Evolutionary conservation across 2,113 vertebrate species (phyloP), one percentile per base, ranked within the genome.

Genomic region (Odobenus rosmarus): DNA sequence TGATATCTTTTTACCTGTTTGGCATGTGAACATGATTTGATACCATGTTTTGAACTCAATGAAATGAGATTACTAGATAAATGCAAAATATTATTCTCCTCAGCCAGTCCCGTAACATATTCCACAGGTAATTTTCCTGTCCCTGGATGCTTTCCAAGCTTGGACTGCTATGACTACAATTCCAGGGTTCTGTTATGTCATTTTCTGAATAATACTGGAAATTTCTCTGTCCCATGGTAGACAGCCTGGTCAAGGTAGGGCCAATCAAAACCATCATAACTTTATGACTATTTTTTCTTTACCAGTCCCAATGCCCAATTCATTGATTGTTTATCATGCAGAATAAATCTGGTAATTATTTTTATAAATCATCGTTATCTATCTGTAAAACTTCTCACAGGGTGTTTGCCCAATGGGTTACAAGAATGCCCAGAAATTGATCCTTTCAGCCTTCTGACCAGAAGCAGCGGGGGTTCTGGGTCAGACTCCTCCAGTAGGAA

Each of bases 1-100:
- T 95, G 14, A 12, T 94, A 26, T 7, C 4, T 93, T 84, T 79
- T 69, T 87, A 51, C 49, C 57, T 95, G 23, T n/a, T 88, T 82
- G 49, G 12, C 3, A 55, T 90, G 15, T 51, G 36, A 95, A 7
- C 6, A 88, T 74, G 55, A 69, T 33, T 86, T 71, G 39, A 90
- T 90, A 42, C 13, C 31, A 76, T 88, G 23, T 83, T 92, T 95
- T 93, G 26, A 96, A 55, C 28, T 59, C 39, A 53, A 24, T 72
- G 10, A 19, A 89, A 88, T 69, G 39, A 90, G 21, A 55, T 28
- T 1, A 39, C 19, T 6, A 19, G 13, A 71, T 57, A 92, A 95
- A 82, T 77, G 12, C 18, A 83, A 96, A 97, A 39, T 59, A 46
- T 33, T 49, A 55, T 90, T 87, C 23, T 71, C 7, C 93, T 59